Conservation (phyloP, 2,888 invertebrate genomes). For the Napeogenes inachia region DNA sequence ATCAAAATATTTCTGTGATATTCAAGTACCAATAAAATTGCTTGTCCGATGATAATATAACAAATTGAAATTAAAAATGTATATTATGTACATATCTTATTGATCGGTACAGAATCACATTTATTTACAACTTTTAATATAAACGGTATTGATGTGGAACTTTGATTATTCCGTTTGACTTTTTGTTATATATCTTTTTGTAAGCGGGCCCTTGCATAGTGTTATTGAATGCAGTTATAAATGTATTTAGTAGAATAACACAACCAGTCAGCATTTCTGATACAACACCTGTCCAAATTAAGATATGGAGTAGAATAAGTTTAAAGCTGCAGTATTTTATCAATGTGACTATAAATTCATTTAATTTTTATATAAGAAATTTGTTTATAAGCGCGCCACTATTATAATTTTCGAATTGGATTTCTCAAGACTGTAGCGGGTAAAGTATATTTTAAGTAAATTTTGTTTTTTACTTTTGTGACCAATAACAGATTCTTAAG, state of each 20-base stretch:
- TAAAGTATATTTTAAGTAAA: constrained; percentile 52
- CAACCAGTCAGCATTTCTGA: too few relatives aligned
- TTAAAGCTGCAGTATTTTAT: constrained; percentile 26
- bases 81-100: too few relatives aligned
- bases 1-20: too few relatives aligned
- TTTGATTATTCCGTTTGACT: too few relatives aligned
- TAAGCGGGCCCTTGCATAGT: constrained; percentile 62
- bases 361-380: too few relatives aligned
- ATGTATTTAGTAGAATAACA: constrained; percentile 10
- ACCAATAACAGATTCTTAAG: constrained; percentile 63
- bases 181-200: constrained; percentile 37
- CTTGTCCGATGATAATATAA: too few relatives aligned
- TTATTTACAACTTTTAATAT: too few relatives aligned
- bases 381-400: too few relatives aligned
- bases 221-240: constrained; percentile 46
- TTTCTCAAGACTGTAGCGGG: constrained; percentile 59
- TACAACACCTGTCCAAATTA: too few relatives aligned
- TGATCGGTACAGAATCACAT: too few relatives aligned
- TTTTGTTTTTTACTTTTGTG: constrained; percentile 69
- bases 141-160: constrained; percentile 37
- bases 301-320: constrained; percentile 10
- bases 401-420: constrained; percentile 33
- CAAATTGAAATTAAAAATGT: too few relatives aligned
- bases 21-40: too few relatives aligned
- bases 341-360: constrained; percentile 15